Percentiles rank a stretch among this genome's conserved stretches.
These are phyloP conservation scores for Tenthredo livida DNA, from an alignment of 2,888 invertebrate genomes.

Conservation along the genomic window DNA sequence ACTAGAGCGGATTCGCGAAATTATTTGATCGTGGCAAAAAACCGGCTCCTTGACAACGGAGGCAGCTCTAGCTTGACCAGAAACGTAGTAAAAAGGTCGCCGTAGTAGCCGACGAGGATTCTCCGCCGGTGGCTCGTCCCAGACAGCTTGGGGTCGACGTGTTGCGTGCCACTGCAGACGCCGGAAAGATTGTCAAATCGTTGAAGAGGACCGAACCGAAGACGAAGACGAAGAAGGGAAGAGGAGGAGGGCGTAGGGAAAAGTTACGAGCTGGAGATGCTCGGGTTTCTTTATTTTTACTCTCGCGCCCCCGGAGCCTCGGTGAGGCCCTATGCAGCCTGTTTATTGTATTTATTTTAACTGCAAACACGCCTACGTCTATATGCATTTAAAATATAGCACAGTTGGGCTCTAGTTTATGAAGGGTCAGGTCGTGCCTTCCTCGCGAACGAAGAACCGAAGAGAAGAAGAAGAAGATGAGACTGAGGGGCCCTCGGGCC, in stretches of 20 bases:
- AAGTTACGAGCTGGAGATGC: conserved; percentile 48
- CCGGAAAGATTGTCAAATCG: conserved; percentile 30
- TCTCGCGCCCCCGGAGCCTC: conserved; percentile 14
- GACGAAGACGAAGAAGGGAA: conserved; percentile 31
- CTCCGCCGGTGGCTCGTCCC: conserved; percentile 36
- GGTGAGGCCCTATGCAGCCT: not conserved
- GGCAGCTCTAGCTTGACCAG: not conserved
- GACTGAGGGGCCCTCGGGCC: conserved; percentile 25
- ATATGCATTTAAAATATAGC: conserved; percentile 76
- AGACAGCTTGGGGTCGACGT: conserved; percentile 49
- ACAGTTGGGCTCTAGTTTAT: conserved; percentile 77
- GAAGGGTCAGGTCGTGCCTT: conserved; percentile 76
- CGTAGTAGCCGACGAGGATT: conserved; percentile 21
- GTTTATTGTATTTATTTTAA: conserved; percentile 74
- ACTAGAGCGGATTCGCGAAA: conserved; percentile 22
- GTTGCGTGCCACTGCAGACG: conserved; percentile 35
- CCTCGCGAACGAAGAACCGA: conserved; percentile 57
- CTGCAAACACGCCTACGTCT: conserved; percentile 76
- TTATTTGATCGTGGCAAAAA: not conserved
- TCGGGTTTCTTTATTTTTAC: conserved; percentile 17
- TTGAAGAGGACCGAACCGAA: not conserved
- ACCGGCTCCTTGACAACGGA: not conserved
- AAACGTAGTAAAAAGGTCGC: not conserved
- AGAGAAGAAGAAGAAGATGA: conserved; percentile 52
- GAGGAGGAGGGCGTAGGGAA: conserved; percentile 2